phyloP scores from a whole-genome alignment of 2,797 vertebrate species.

The Bradypodion pumilum region DNA sequence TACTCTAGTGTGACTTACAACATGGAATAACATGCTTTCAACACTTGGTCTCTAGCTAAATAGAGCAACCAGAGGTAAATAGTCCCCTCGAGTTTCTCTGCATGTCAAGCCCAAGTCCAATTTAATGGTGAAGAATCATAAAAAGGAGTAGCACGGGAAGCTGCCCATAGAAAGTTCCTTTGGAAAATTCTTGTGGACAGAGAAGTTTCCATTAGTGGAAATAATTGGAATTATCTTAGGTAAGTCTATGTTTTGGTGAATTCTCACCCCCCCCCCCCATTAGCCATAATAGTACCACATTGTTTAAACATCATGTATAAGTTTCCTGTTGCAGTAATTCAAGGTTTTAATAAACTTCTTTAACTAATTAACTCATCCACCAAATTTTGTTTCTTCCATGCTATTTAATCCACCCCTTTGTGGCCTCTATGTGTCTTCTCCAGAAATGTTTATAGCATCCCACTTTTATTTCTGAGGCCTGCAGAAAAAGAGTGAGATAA shows the following conservation, averaged over 20 bases:
- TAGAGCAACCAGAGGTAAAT: neutral
- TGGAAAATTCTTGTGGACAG: neutral
- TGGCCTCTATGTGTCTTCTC: neutral
- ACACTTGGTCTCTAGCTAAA: no score
- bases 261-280: neutral
- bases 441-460: neutral
- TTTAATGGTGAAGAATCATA: neutral
- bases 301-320: neutral
- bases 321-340: neutral
- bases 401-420: neutral
- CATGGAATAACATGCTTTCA: no score
- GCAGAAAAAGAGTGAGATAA: neutral
- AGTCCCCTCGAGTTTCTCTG: neutral
- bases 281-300: no score
- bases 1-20: no score
- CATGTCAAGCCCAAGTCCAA: fast-evolving
- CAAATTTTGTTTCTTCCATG: neutral
- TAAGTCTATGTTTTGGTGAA: neutral
- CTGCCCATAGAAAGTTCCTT: neutral
- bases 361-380: neutral
- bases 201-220: neutral
- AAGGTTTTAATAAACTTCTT: neutral
- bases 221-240: neutral
- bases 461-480: neutral
- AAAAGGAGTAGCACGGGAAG: no score